Conservation (phyloP, 2,888 invertebrate species). For the Charanyca ferruginea region DNA sequence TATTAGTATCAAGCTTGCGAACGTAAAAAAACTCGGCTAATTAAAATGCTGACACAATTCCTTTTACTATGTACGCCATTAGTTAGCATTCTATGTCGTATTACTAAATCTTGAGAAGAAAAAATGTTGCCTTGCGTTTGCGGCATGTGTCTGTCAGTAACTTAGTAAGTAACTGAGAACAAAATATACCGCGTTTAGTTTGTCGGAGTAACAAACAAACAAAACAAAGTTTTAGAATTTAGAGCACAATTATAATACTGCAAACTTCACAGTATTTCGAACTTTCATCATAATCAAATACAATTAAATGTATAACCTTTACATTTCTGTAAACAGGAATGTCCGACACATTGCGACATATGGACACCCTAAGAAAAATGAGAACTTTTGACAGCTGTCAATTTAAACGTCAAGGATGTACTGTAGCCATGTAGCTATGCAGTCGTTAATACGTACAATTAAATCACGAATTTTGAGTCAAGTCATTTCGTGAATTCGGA, state of each 20-base stretch:
- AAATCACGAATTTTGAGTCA: neutral
- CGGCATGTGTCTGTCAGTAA: slow-evolving; percentile 1
- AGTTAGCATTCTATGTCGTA: slow-evolving; percentile 56
- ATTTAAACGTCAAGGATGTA: neutral
- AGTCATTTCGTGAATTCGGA: too few relatives aligned
- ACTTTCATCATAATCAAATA: neutral
- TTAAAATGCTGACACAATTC: slow-evolving; percentile 75
- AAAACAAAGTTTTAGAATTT: neutral
- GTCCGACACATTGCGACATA: slow-evolving; percentile 3
- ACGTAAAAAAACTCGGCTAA: slow-evolving; percentile 67
- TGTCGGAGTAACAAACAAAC: neutral
- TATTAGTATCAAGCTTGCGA: slow-evolving; percentile 50
- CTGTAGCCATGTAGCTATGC: neutral
- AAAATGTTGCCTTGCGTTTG: slow-evolving; percentile 50
- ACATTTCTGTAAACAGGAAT: neutral
- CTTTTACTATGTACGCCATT: slow-evolving; percentile 58
- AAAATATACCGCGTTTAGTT: neutral
- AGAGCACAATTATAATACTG: neutral
- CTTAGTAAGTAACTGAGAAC: slow-evolving; percentile 7
- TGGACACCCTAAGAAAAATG: slow-evolving; percentile 11
- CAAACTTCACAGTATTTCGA: neutral
- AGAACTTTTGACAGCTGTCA: slow-evolving; percentile 1
- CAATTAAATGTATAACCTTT: neutral
- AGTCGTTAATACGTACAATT: neutral
- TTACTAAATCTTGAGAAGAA: slow-evolving; percentile 59